These are phyloP conservation scores for Jordanella pulchra DNA, from an alignment of 2,797 vertebrate species.

Conservation along the genomic window DNA sequence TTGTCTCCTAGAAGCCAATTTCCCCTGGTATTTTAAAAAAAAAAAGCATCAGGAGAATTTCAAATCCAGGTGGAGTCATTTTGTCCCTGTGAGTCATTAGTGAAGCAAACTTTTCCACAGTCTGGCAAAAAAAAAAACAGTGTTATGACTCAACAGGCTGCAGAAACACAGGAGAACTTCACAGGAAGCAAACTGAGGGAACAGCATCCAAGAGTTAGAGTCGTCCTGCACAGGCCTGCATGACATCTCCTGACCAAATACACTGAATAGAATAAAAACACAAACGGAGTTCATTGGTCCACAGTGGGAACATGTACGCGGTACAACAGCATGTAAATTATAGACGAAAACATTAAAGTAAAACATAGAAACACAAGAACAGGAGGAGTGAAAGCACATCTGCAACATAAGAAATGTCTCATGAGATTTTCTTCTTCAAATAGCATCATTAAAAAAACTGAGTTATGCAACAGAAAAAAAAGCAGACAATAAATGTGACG, in stretches of 20 bases:
- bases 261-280: neutral
- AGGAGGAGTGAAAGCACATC: too few species aligned
- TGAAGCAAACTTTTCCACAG: conserved; percentile 65
- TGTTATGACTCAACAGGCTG: conserved; percentile 30
- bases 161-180: conserved; percentile 32
- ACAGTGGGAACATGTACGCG: too few species aligned
- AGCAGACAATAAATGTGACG: too few species aligned
- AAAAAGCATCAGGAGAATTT: conserved; percentile 43
- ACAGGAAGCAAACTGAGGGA: neutral
- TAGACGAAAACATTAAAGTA: too few species aligned
- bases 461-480: too few species aligned
- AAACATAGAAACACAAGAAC: too few species aligned
- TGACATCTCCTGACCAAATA: neutral
- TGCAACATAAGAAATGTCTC: too few species aligned
- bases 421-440: too few species aligned
- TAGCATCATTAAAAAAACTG: too few species aligned
- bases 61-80: conserved; percentile 51
- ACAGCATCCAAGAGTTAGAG: neutral
- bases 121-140: conserved; percentile 45
- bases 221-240: neutral
- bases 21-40: conserved; percentile 12
- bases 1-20: conserved; percentile 21
- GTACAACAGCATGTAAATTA: too few species aligned
- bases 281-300: too few species aligned
- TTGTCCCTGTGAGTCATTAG: conserved; percentile 62